Conservation (phyloP, 2,113 vertebrate species). For the Callipepla squamata region DNA sequence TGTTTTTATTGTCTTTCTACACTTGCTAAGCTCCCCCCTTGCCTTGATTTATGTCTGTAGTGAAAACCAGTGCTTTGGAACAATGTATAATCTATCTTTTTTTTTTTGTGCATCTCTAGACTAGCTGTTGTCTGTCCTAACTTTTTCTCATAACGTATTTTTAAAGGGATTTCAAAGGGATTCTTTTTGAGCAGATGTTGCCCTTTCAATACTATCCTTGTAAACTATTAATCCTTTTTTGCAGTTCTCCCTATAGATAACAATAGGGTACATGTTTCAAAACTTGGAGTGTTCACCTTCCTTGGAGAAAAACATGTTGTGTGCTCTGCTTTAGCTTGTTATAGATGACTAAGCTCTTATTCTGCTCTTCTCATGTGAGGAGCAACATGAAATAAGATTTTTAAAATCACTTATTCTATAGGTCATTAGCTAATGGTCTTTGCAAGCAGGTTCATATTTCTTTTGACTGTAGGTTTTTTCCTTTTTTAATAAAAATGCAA, state of each 20-base stretch:
- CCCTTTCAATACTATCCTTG: slow-evolving; percentile 10
- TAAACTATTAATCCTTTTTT: slow-evolving; percentile 16
- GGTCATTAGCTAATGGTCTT: not conserved
- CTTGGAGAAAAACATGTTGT: not conserved
- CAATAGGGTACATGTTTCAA: not conserved
- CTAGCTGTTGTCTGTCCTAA: not conserved
- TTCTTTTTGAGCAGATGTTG: not conserved
- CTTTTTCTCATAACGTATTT: slow-evolving; percentile 23
- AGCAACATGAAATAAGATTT: not conserved
- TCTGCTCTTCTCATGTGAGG: not conserved
- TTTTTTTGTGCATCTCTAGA: not conserved
- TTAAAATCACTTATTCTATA: not conserved
- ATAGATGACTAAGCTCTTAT: not conserved
- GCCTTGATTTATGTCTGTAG: slow-evolving; percentile 40
- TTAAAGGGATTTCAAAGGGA: not conserved
- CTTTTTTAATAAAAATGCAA: not conserved
- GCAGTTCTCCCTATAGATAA: not conserved
- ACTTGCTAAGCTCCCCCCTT: not conserved
- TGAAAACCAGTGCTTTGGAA: slow-evolving; percentile 38
- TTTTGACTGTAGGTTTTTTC: not conserved
- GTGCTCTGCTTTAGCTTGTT: not conserved
- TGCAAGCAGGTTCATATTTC: not conserved
- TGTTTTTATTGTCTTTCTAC: slow-evolving; percentile 49
- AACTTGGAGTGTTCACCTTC: too few relatives aligned
- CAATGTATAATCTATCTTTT: slow-evolving; percentile 6